Percentiles rank a stretch among this genome's conserved stretches.
phyloP scores from a whole-genome alignment of 2,797 vertebrate genomes.

The Moxostoma hubbsi region DNA sequence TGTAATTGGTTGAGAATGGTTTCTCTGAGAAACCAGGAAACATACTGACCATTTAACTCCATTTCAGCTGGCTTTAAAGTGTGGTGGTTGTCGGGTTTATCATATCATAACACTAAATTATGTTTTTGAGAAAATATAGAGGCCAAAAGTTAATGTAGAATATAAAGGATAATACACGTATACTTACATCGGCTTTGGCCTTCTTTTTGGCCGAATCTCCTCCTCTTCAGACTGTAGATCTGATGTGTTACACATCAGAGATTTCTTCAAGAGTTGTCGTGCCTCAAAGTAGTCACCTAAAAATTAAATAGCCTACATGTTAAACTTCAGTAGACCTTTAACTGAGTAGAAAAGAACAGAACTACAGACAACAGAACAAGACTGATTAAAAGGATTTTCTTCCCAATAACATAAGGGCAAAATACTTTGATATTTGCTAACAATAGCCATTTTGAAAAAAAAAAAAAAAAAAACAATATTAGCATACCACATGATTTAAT shows the following conservation, averaged over 20 bases:
- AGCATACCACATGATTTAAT: conserved; percentile 20
- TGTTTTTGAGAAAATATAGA: background rate
- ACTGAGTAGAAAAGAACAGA: background rate
- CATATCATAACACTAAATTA: conserved; percentile 8
- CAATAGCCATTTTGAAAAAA: background rate
- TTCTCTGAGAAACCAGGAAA: background rate
- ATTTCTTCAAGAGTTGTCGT: background rate
- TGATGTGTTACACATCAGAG: background rate
- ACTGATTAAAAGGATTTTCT: background rate
- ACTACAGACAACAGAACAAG: background rate
- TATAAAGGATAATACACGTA: conserved; percentile 3
- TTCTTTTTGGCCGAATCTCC: background rate
- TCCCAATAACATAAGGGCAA: background rate
- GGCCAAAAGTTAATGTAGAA: background rate
- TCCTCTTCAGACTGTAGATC: conserved; percentile 27
- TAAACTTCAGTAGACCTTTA: background rate
- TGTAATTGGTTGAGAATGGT: background rate
- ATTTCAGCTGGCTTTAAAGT: background rate
- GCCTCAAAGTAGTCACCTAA: conserved; percentile 9
- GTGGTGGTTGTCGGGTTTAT: conserved; percentile 5
- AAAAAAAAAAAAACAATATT: background rate
- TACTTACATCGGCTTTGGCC: conserved; percentile 13
- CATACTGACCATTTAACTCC: background rate
- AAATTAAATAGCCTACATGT: background rate
- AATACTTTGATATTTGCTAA: conserved; percentile 1